These are phyloP conservation scores for Oscheius sp. DNA, from an alignment of 2,888 invertebrate species.

Conservation along the genomic window DNA sequence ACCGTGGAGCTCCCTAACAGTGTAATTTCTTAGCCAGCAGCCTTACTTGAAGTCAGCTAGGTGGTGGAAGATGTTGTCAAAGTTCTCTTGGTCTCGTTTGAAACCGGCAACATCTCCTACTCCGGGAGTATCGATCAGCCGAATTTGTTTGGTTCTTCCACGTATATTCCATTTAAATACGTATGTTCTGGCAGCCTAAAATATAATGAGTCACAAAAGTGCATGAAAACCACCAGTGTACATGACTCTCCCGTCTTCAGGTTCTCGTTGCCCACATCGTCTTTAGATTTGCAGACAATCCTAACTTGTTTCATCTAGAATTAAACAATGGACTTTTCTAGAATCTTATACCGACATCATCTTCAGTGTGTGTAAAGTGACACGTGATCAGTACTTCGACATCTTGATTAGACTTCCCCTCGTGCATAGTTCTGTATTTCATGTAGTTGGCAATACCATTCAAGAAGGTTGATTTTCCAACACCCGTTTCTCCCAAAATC, in stretches of 20 bases:
- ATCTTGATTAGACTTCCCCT: not conserved
- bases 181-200: not conserved
- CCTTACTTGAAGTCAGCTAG: constrained; percentile 22
- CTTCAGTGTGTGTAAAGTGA: constrained; percentile 5
- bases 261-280: constrained; percentile 13
- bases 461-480: constrained; percentile 29
- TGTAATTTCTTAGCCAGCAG: not conserved
- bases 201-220: not conserved
- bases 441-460: constrained; percentile 22
- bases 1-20: constrained; percentile 42
- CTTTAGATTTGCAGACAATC: constrained; percentile 4
- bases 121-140: constrained; percentile 30
- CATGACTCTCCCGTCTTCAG: not conserved
- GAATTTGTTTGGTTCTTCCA: not conserved
- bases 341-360: not conserved
- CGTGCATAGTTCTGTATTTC: constrained; percentile 17
- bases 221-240: not conserved
- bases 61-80: constrained; percentile 15
- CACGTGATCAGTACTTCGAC: constrained; percentile 18
- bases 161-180: not conserved
- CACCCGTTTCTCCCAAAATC: constrained; percentile 26
- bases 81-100: constrained; percentile 12
- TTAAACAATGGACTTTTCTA: not conserved
- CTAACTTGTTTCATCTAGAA: constrained; percentile 4
- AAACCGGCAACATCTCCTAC: constrained; percentile 24